Evolutionary conservation across 2,797 vertebrate species (phyloP), one percentile per base, ranked within the genome.

Genomic region (Acanthopagrus latus): DNA sequence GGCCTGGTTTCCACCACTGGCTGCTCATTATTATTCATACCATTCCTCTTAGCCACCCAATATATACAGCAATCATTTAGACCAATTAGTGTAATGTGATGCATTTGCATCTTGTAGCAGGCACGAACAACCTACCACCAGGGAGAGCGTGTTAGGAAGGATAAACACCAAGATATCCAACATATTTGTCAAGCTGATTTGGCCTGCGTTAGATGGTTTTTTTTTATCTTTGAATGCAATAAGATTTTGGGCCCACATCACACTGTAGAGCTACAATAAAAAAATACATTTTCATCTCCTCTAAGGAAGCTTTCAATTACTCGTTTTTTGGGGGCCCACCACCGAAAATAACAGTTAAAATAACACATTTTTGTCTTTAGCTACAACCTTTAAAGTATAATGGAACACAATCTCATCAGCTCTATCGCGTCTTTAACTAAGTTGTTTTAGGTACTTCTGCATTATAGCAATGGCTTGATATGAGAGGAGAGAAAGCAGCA

Each of bases 11-110:
- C 84, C 74, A 88, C 78, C 74, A 43, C 78, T 65, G 72, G 68
- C 55, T 51, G 56, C 78, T 90, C 81, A 83, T 89, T 87, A 91
- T 89, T 89, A 90, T 90, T 91, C 84, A 90, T 89, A 81, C 83
- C 75, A 77, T 88, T 89, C 76, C 87, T 79, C 67, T 72, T 48
- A 88, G 77, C 83, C 84, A 81, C 76, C 84, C 80, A 88, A 81
- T 78, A 85, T 78, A 84, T 82, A 83, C 81, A 89, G 80, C 78
- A 80, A 58, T 84, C 81, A 88, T 85, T 86, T 65, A 71, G 54
- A 4, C 76, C 74, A 85, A 86, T 88, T 86, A 85, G 58, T 51
- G 80, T 64, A 85, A 89, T 57, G 55, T 48, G 83, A 89, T 81
- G 65, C 67, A 62, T 80, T 83, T 83, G 85, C 77, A 84, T 87